A percentile compares a stretch with the other conserved stretches of the same genome.
These are phyloP conservation scores for Eupithecia subumbrata DNA, from an alignment of 2,888 invertebrate genomes.

Conservation along the genomic window DNA sequence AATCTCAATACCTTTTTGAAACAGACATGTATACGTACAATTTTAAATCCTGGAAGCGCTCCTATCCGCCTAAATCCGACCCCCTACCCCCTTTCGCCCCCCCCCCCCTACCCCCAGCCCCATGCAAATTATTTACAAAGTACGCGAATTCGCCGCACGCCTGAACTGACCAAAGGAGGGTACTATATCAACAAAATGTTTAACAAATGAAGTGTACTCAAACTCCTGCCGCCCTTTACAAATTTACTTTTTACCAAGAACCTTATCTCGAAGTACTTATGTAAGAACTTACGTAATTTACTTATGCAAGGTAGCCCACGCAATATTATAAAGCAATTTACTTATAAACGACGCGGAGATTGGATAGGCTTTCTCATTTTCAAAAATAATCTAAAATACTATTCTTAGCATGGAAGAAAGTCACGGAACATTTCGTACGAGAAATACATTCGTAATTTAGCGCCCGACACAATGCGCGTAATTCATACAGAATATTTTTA, in stretches of 20 bases:
- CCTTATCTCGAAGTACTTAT: conserved; percentile 20
- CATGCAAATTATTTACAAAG: conserved; percentile 75
- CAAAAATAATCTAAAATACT: conserved; percentile 1
- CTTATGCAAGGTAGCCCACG: conserved; percentile 22
- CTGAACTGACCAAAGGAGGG: conserved; percentile 63
- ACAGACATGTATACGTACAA: conserved; percentile 58
- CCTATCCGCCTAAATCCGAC: conserved; percentile 39
- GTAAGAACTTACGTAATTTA: conserved; percentile 23
- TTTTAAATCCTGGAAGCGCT: conserved; percentile 60
- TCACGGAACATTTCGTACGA: conserved; percentile 29
- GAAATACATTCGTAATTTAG: conserved; percentile 52
- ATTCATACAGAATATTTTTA: conserved; percentile 77
- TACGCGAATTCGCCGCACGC: conserved; percentile 63
- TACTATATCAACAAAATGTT: conserved; percentile 55
- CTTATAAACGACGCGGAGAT: conserved; percentile 29
- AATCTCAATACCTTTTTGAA: conserved; percentile 59
- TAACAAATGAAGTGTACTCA: conserved; percentile 52
- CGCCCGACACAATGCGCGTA: conserved; percentile 53
- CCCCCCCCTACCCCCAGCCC: no score
- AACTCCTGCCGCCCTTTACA: conserved; percentile 41
- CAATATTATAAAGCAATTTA: conserved; percentile 35
- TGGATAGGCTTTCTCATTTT: conserved; percentile 42
- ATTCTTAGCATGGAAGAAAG: background rate
- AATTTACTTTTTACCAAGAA: conserved; percentile 43
- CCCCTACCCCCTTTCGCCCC: conserved; percentile 39